Evolutionary conservation across 2,888 invertebrate genomes (phyloP).

Genomic region (Pammene fasciana): DNA sequence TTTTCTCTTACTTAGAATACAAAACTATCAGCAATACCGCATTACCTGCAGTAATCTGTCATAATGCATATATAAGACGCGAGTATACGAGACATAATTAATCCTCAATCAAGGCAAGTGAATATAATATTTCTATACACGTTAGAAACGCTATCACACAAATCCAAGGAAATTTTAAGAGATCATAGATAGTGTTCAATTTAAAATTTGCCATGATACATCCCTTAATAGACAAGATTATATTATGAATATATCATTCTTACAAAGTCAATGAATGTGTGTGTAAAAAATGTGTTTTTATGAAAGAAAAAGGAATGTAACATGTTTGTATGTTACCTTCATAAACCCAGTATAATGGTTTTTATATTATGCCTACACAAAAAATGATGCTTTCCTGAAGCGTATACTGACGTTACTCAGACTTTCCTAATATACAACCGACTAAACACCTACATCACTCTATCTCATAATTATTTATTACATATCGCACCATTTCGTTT

Average conservation of each 20-base stretch:
- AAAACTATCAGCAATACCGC: constrained; percentile 50
- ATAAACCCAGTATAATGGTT: constrained; percentile 9
- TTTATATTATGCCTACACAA: constrained; percentile 44
- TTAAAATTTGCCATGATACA: constrained; percentile 17
- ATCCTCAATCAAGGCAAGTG: constrained; percentile 74
- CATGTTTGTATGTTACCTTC: neutral
- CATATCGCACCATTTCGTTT: constrained; percentile 30
- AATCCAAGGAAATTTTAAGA: constrained; percentile 49
- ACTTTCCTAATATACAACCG: constrained; percentile 40
- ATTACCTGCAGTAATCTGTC: constrained; percentile 39
- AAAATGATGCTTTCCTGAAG: constrained; percentile 57
- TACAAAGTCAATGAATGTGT: neutral
- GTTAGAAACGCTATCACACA: constrained; percentile 52
- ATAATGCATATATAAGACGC: constrained; percentile 58
- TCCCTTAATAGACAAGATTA: constrained; percentile 21
- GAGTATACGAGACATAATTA: constrained; percentile 67
- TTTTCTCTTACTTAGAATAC: constrained; percentile 52
- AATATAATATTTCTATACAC: constrained; percentile 41
- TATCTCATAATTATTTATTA: constrained; percentile 22
- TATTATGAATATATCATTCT: constrained; percentile 9
- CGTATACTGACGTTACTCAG: constrained; percentile 65
- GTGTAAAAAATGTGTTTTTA: no score
- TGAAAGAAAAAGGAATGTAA: no score
- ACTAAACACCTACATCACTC: constrained; percentile 41
- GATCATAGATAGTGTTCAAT: constrained; percentile 48